These are phyloP conservation scores for Porites australiensis DNA, from an alignment of 64 coral and sea anemone genomes.

Conservation along the genomic window DNA sequence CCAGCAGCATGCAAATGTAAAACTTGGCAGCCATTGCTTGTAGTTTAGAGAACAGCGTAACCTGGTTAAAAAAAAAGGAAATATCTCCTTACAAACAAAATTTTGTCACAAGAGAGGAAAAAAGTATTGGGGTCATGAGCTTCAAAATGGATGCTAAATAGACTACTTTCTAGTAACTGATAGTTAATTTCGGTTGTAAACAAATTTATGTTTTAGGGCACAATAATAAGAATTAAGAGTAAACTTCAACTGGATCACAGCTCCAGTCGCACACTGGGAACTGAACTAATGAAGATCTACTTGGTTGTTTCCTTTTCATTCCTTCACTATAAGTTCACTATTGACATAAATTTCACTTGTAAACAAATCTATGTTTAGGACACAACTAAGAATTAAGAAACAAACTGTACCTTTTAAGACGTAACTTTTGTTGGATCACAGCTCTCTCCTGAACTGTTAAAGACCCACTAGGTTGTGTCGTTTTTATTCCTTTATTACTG, in stretches of 20 bases:
- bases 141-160: background rate
- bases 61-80: background rate
- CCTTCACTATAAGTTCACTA: too few species aligned
- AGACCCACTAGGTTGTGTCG: background rate
- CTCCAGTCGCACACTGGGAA: too few species aligned
- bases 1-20: background rate
- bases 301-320: background rate
- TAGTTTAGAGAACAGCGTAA: background rate
- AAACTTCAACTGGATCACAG: too few species aligned
- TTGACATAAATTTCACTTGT: too few species aligned
- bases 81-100: background rate
- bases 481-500: background rate
- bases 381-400: too few species aligned
- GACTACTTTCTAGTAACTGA: background rate
- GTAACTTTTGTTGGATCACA: background rate
- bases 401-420: background rate
- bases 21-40: background rate
- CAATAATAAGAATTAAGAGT: background rate
- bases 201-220: background rate
- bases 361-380: too few species aligned
- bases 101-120: too few species aligned
- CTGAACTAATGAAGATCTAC: background rate
- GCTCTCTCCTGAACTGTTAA: background rate
- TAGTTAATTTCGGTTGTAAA: background rate
- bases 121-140: too few species aligned